Evolutionary conservation across 35 echinoderm and acorn worm genomes (phyloP), one percentile per base, ranked within the genome.

Genomic region (Stichopus chloronotus): DNA sequence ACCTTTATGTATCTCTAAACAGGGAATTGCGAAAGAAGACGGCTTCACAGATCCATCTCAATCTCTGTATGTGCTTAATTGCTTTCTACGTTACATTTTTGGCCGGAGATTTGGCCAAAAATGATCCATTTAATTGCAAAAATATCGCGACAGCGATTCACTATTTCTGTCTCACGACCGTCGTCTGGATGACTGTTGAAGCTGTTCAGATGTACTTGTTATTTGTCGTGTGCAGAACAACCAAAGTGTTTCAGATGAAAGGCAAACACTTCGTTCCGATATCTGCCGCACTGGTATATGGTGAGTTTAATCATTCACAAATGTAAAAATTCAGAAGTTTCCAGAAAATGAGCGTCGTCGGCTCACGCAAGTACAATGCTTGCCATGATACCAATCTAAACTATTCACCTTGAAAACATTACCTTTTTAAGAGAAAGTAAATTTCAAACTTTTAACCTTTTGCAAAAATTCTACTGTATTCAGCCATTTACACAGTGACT

Each of bases 71-170:
- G 16, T 52, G 20, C 14, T n/a, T 89, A 22, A 9, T 89, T 13
- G 57, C 57, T 54, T 89, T 89, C 30, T 89, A 89, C 16, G 16
- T 89, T 16, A 17, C 23, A 7, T 89, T 89, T 17, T 25, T 89
- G 22, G 20, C 52, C 8, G 65, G 87, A 53, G 30, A 63, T 25
- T 5, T 63, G 9, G 57, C 22, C 52, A 72, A 25, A n/a, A 21
- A 53, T 21, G 55, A 71, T 10, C 23, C 59, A 63, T 4, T n/a
- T 7, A 19, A 21, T 4, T 89, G 87, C 30, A 69, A 21, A n/a
- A 69, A 54, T 61, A 52, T 89, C 57, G 87, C 87, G 12, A 30
- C 87, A 89, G 9, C 61, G 11, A 89, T 89, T 60, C 87, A 89
- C 13, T 89, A 71, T 53, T 89, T 89, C 22, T 89, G 87, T 43